Evolutionary conservation across 2,888 invertebrate genomes (phyloP).

Genomic region (Molanna angustata): DNA sequence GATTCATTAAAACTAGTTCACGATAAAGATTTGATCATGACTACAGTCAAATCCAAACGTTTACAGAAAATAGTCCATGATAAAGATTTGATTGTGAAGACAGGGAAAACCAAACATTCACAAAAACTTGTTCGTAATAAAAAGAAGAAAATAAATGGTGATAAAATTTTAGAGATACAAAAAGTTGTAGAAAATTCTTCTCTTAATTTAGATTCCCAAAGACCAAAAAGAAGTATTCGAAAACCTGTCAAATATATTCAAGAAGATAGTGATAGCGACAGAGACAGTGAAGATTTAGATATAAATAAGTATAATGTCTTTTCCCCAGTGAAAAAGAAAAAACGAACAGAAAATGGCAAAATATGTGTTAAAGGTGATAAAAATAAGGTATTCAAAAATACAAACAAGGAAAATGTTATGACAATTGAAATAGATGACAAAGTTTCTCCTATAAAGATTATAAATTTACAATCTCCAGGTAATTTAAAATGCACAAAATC

Average conservation of each 20-base stretch:
- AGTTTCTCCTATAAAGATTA: slow-evolving; percentile 24
- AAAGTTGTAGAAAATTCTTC: too few relatives aligned
- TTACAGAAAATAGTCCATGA: too few relatives aligned
- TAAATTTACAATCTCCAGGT: slow-evolving; percentile 20
- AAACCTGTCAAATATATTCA: slow-evolving; percentile 47
- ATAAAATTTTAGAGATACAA: too few relatives aligned
- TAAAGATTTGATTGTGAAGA: too few relatives aligned
- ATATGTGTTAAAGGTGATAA: neutral
- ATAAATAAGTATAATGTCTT: slow-evolving; percentile 47
- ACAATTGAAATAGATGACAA: slow-evolving; percentile 7
- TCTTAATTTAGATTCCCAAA: slow-evolving; percentile 36
- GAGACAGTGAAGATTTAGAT: slow-evolving; percentile 48
- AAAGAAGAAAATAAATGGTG: too few relatives aligned
- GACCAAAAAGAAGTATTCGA: slow-evolving; percentile 45
- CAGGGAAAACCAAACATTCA: too few relatives aligned
- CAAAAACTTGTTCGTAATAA: too few relatives aligned
- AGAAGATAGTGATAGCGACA: slow-evolving; percentile 41
- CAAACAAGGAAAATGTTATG: slow-evolving; percentile 14
- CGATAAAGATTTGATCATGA: too few relatives aligned
- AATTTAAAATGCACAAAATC: slow-evolving; percentile 19
- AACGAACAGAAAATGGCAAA: too few relatives aligned
- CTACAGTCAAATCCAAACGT: too few relatives aligned
- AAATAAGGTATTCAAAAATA: neutral
- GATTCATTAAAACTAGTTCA: too few relatives aligned
- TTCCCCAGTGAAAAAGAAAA: too few relatives aligned